phyloP scores from a whole-genome alignment of 1,140 invertebrate species.

The Drosophila hydei region DNA sequence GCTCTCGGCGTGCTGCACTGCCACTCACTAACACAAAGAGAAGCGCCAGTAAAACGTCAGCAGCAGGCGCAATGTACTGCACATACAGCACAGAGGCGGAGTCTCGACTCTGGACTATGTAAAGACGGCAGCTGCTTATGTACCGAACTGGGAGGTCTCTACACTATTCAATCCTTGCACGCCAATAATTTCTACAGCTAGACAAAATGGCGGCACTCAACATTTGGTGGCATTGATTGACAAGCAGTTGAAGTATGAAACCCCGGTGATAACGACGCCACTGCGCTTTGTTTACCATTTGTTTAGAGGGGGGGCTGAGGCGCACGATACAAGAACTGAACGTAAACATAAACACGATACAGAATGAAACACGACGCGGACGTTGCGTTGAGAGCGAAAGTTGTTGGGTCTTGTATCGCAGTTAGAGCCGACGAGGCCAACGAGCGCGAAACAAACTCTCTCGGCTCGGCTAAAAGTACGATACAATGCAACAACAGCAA shows the following conservation, averaged over 20 bases:
- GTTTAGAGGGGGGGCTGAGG: slow-evolving; percentile 55
- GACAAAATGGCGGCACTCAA: slow-evolving; percentile 68
- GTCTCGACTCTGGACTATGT: slow-evolving; percentile 54
- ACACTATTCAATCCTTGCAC: slow-evolving; percentile 26
- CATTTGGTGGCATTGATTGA: background rate
- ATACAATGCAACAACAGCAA: slow-evolving; percentile 74
- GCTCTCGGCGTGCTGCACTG: slow-evolving; percentile 54
- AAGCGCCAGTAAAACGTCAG: slow-evolving; percentile 51
- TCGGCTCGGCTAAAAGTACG: slow-evolving; percentile 64
- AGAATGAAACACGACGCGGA: slow-evolving; percentile 43
- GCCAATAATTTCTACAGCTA: slow-evolving; percentile 8
- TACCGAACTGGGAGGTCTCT: slow-evolving; percentile 62
- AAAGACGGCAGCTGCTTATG: slow-evolving; percentile 44
- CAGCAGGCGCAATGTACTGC: slow-evolving; percentile 38
- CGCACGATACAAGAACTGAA: slow-evolving; percentile 46
- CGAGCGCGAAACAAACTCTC: slow-evolving; percentile 29
- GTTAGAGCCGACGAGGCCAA: slow-evolving; percentile 43
- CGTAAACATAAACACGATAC: slow-evolving; percentile 61
- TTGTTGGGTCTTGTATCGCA: slow-evolving; percentile 70
- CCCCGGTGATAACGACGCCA: slow-evolving; percentile 53
- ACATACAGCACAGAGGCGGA: slow-evolving; percentile 73
- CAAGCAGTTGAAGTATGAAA: slow-evolving; percentile 13
- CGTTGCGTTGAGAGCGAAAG: slow-evolving; percentile 62
- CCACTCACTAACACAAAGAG: slow-evolving; percentile 60
- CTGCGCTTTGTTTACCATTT: slow-evolving; percentile 80